Evolutionary conservation across 2,888 invertebrate species (phyloP).

Genomic region (Trissoscelio sp.): DNA sequence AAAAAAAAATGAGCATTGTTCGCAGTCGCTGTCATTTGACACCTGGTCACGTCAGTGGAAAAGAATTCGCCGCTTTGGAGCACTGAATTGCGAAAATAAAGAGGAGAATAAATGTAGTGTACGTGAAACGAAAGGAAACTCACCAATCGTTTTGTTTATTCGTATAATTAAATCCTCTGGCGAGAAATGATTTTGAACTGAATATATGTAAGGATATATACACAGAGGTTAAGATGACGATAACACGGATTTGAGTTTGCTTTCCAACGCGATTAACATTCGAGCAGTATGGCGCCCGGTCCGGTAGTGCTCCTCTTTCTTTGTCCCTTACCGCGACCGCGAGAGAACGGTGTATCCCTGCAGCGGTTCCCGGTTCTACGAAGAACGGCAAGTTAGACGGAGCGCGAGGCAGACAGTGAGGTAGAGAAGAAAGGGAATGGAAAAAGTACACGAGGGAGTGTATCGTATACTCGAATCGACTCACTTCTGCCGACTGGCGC

Average conservation of each 20-base stretch:
- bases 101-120: not conserved
- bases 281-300: conserved; percentile 54
- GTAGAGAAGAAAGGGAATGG: conserved; percentile 3
- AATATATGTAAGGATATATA: not conserved
- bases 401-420: conserved; percentile 9
- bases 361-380: conserved; percentile 35
- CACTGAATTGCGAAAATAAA: not conserved
- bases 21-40: conserved; percentile 28
- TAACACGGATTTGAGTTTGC: conserved; percentile 5
- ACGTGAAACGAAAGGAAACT: conserved; percentile 8
- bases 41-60: conserved; percentile 32
- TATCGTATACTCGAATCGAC: conserved; percentile 22
- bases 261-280: conserved; percentile 33
- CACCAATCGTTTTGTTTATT: conserved; percentile 21
- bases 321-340: conserved; percentile 35
- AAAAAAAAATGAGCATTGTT: not conserved
- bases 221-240: conserved; percentile 29
- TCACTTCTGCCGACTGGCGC: conserved; percentile 48
- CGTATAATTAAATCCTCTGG: conserved; percentile 28
- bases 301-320: conserved; percentile 23
- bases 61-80: conserved; percentile 16
- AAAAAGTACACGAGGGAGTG: conserved; percentile 1
- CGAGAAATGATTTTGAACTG: conserved; percentile 9
- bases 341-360: conserved; percentile 14
- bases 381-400: conserved; percentile 17